Percentiles rank a stretch among this genome's conserved stretches.
phyloP scores from a whole-genome alignment of 2,113 vertebrate species.

The Forbesichthys papilliferus region DNA sequence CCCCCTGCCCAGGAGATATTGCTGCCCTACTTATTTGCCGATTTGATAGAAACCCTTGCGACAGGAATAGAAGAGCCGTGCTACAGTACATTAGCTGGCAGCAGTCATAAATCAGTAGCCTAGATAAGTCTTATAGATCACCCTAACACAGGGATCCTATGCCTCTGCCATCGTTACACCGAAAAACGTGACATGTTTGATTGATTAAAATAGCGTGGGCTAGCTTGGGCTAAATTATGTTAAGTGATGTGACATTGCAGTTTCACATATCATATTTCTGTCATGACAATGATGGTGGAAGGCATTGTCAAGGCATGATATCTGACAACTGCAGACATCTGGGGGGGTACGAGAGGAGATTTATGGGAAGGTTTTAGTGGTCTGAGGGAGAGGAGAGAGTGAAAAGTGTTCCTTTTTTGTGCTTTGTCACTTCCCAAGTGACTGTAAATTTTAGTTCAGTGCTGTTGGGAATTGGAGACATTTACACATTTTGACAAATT shows the following conservation, averaged over 20 bases:
- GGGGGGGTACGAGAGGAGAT: conserved; percentile 79
- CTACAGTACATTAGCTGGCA: conserved; percentile 74
- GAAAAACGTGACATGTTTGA: conserved; percentile 89
- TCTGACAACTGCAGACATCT: conserved; percentile 89
- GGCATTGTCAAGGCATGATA: conserved; percentile 91
- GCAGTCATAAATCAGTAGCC: conserved; percentile 84
- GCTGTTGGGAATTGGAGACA: conserved; percentile 88
- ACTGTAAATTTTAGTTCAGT: conserved; percentile 89
- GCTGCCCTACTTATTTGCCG: conserved; percentile 78
- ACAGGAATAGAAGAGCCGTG: conserved; percentile 72
- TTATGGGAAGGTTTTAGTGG: conserved; percentile 92
- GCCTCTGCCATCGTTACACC: conserved; percentile 89
- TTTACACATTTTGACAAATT: conserved; percentile 92
- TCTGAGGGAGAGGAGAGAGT: conserved; percentile 73
- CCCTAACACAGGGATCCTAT: conserved; percentile 84
- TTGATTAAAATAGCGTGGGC: conserved; percentile 95
- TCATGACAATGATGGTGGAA: conserved; percentile 94
- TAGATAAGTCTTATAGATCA: conserved; percentile 89
- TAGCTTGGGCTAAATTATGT: conserved; percentile 92
- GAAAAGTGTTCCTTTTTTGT: conserved; percentile 90
- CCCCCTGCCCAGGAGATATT: conserved; percentile 51
- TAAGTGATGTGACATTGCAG: conserved; percentile 97
- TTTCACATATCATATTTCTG: conserved; percentile 98
- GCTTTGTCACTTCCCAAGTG: conserved; percentile 91
- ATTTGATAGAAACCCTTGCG: conserved; percentile 80